phyloP scores from a whole-genome alignment of 2,797 vertebrate species.

The Sebastolobus altivelis region DNA sequence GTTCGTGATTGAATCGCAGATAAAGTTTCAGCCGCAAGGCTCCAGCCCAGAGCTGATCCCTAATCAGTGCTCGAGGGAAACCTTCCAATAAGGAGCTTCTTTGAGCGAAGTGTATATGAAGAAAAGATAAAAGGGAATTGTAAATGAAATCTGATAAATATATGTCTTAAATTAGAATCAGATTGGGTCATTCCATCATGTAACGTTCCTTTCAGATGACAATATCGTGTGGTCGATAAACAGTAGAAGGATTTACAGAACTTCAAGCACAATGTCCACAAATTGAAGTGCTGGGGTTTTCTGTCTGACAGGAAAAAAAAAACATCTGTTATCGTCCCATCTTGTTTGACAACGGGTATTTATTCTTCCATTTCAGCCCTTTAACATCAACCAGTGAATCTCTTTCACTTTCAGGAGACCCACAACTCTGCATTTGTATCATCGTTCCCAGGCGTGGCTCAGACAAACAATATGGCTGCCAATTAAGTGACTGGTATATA shows the following conservation, averaged over 20 bases:
- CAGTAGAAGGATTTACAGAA: slow-evolving; percentile 9
- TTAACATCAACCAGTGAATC: slow-evolving; percentile 41
- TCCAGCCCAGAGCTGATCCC: slow-evolving; percentile 28
- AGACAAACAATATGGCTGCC: not conserved
- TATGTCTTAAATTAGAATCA: slow-evolving; percentile 9
- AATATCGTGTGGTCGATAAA: slow-evolving; percentile 2
- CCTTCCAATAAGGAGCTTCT: not conserved
- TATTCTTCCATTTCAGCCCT: slow-evolving; percentile 44
- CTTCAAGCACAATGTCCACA: slow-evolving; percentile 67
- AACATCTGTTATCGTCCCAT: not conserved
- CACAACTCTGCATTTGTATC: not conserved
- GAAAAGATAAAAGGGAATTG: not conserved
- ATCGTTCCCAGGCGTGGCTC: not conserved
- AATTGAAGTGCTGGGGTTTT: slow-evolving; percentile 44
- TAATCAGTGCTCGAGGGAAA: slow-evolving; percentile 13
- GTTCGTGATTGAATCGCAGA: not conserved
- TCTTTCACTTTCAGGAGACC: slow-evolving; percentile 12
- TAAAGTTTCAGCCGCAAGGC: not conserved
- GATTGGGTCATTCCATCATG: slow-evolving; percentile 1
- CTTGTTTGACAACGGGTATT: slow-evolving; percentile 44
- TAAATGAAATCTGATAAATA: slow-evolving; percentile 21
- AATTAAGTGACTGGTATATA: not conserved
- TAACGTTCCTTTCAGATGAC: slow-evolving; percentile 26
- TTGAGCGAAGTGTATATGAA: not conserved
- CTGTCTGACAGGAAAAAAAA: slow-evolving; percentile 34